Evolutionary conservation across 2,888 invertebrate genomes (phyloP).

Genomic region (Ochropleura plecta): DNA sequence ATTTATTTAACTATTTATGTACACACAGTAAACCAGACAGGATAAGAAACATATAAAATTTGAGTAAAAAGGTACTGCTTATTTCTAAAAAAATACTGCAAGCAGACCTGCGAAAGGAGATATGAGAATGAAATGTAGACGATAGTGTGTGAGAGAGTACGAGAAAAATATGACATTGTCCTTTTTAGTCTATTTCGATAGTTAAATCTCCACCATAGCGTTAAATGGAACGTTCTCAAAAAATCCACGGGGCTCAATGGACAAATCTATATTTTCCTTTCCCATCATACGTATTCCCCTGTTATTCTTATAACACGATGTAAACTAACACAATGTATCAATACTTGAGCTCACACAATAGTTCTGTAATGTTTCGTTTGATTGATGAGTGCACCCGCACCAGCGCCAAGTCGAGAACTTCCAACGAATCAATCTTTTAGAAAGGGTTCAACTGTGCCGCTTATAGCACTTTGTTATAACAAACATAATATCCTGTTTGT

Average conservation of each 20-base stretch:
- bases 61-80: no score
- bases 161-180: no score
- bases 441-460: conserved; percentile 42
- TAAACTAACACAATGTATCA: conserved; percentile 32
- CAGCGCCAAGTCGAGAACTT: conserved; percentile 41
- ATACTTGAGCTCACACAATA: conserved; percentile 35
- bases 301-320: conserved; percentile 26
- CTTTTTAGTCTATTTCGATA: no score
- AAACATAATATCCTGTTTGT: conserved; percentile 58
- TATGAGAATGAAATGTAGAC: no score
- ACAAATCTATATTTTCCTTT: conserved; percentile 4
- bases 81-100: no score
- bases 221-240: background rate
- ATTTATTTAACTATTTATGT: no score
- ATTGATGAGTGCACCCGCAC: conserved; percentile 57
- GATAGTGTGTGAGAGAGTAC: no score
- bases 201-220: no score
- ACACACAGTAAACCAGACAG: no score
- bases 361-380: conserved; percentile 48
- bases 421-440: conserved; percentile 60
- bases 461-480: conserved; percentile 48
- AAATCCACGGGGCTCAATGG: conserved; percentile 11
- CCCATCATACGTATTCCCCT: background rate
- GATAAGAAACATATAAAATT: no score
- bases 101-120: no score